phyloP scores from a whole-genome alignment of 2,113 vertebrate genomes.

The Pleuronectes platessa region DNA sequence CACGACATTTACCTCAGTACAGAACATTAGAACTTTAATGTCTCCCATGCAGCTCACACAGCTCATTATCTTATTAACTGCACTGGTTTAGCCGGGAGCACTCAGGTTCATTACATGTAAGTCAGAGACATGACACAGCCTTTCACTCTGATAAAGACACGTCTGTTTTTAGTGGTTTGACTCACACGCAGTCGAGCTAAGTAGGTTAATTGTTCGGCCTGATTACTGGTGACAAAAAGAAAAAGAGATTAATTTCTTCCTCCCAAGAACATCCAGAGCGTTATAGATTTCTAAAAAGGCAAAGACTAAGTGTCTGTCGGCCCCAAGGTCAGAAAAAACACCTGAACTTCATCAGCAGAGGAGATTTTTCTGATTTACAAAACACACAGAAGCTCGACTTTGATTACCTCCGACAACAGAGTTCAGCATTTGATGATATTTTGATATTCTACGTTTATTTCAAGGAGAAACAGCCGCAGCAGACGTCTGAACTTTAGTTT shows the following conservation, averaged over 20 bases:
- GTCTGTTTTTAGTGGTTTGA: not conserved
- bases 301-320: not conserved
- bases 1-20: too few relatives aligned
- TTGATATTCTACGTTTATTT: not conserved
- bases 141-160: not conserved
- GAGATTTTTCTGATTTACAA: not conserved
- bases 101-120: not conserved
- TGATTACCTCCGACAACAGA: not conserved
- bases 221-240: constrained; percentile 22
- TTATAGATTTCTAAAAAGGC: constrained; percentile 10
- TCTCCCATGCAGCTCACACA: too few relatives aligned
- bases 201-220: constrained; percentile 41
- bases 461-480: too few relatives aligned
- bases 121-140: not conserved
- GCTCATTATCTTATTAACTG: too few relatives aligned
- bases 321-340: not conserved
- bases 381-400: not conserved
- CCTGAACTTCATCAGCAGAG: not conserved
- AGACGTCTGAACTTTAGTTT: too few relatives aligned
- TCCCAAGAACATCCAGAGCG: constrained; percentile 16
- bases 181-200: constrained; percentile 5
- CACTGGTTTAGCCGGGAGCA: not conserved
- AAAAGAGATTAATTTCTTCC: constrained; percentile 15
- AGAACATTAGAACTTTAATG: too few relatives aligned
- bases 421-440: too few relatives aligned